Evolutionary conservation across 2,888 invertebrate genomes (phyloP).

Genomic region (Meteorus cinctellus): DNA sequence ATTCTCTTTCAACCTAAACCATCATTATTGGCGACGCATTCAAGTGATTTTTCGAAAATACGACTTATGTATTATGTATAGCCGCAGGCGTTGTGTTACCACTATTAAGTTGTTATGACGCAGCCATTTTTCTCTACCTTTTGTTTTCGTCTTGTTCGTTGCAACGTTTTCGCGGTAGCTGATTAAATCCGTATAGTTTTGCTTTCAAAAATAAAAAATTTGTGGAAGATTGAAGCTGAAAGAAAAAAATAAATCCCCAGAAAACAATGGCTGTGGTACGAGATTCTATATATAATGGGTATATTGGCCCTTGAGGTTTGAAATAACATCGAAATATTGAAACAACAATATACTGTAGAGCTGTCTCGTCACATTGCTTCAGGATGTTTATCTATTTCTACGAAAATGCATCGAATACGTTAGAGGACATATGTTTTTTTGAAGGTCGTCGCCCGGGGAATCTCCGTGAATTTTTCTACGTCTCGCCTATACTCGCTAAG

Average conservation of each 20-base stretch:
- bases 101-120: conserved; percentile 53
- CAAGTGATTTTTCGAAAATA: conserved; percentile 1
- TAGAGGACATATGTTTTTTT: conserved; percentile 20
- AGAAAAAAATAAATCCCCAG: conserved; percentile 7
- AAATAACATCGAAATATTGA: background rate
- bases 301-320: background rate
- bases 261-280: conserved; percentile 38
- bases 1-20: conserved; percentile 10
- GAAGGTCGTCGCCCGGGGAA: conserved; percentile 29
- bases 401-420: conserved; percentile 36
- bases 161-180: conserved; percentile 47
- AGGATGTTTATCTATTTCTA: conserved; percentile 26
- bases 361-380: background rate
- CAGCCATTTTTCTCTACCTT: conserved; percentile 25
- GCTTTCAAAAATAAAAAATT: background rate
- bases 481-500: background rate
- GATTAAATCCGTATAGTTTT: conserved; percentile 45
- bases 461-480: conserved; percentile 30
- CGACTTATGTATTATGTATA: background rate
- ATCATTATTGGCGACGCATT: conserved; percentile 18
- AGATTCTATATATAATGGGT: conserved; percentile 32
- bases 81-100: conserved; percentile 36
- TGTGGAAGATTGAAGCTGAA: background rate
- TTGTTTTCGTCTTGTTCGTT: conserved; percentile 18
- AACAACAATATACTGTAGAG: background rate